Percentiles rank a stretch among this genome's conserved stretches.
These are phyloP conservation scores for Sphaerophoria taeniata DNA, from an alignment of 2,888 invertebrate genomes.

Conservation along the genomic window DNA sequence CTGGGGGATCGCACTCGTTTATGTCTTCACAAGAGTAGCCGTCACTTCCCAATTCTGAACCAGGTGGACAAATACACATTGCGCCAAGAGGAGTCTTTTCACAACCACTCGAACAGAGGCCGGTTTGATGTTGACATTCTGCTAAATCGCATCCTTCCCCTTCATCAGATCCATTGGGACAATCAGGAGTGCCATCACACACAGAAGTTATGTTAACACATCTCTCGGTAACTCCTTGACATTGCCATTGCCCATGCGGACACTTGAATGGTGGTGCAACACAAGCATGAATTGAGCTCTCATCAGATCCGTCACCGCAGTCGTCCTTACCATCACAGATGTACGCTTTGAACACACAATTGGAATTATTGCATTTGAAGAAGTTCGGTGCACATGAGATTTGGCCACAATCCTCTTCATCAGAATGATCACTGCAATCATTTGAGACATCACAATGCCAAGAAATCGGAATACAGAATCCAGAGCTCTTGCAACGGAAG, in stretches of 20 bases:
- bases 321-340: slow-evolving; percentile 97
- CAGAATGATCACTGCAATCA: slow-evolving; percentile 93
- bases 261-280: slow-evolving; percentile 91
- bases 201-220: slow-evolving; percentile 95
- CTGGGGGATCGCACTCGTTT: slow-evolving; percentile 95
- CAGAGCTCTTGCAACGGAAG: slow-evolving; percentile 93
- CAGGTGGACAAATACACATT: slow-evolving; percentile 94
- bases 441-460: slow-evolving; percentile 95
- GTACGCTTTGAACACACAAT: slow-evolving; percentile 95
- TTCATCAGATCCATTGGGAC: slow-evolving; percentile 97
- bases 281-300: slow-evolving; percentile 92
- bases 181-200: slow-evolving; percentile 94
- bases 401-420: slow-evolving; percentile 93
- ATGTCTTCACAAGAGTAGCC: slow-evolving; percentile 90
- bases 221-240: slow-evolving; percentile 90
- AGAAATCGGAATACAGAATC: slow-evolving; percentile 94
- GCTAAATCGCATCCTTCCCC: slow-evolving; percentile 94
- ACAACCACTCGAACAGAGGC: slow-evolving; percentile 92
- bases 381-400: slow-evolving; percentile 90
- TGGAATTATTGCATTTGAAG: slow-evolving; percentile 92
- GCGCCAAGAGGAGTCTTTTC: slow-evolving; percentile 94
- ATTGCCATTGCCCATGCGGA: slow-evolving; percentile 91
- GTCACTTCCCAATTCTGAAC: slow-evolving; percentile 90
- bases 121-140: slow-evolving; percentile 89
- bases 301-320: slow-evolving; percentile 95